phyloP scores from a whole-genome alignment of 2,113 vertebrate genomes.

The Chiloscyllium plagiosum region DNA sequence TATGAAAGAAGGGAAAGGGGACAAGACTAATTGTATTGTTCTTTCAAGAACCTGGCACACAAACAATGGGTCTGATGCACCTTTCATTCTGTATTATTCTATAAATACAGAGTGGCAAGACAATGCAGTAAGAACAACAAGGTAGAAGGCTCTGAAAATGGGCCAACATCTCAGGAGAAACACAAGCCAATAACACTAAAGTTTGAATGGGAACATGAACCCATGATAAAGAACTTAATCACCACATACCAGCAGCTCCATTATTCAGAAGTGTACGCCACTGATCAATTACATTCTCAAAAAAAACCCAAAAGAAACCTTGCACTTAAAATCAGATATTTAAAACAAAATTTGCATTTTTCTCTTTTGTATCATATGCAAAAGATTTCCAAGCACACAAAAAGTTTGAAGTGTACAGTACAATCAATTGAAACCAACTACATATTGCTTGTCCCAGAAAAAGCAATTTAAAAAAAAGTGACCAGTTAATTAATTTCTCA shows the following conservation, averaged over 20 bases:
- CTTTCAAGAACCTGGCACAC: background rate
- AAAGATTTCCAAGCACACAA: background rate
- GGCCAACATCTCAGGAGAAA: background rate
- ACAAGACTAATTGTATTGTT: background rate
- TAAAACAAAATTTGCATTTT: background rate
- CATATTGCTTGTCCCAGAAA: background rate
- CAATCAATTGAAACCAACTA: background rate
- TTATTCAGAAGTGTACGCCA: background rate
- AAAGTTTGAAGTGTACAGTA: background rate
- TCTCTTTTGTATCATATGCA: background rate
- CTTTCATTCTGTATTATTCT: background rate
- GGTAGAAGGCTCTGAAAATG: background rate
- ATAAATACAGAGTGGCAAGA: background rate
- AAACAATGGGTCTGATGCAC: background rate
- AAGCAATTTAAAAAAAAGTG: background rate
- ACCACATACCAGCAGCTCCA: background rate
- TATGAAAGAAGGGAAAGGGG: background rate
- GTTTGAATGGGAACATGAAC: background rate
- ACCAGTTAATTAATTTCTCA: background rate
- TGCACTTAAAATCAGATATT: background rate
- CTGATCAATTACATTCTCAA: background rate
- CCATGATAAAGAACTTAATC: background rate
- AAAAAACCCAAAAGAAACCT: background rate
- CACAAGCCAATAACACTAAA: background rate
- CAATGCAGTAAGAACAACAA: background rate